phyloP scores from a whole-genome alignment of 2,888 invertebrate genomes.

The Drosophila macrospina region DNA sequence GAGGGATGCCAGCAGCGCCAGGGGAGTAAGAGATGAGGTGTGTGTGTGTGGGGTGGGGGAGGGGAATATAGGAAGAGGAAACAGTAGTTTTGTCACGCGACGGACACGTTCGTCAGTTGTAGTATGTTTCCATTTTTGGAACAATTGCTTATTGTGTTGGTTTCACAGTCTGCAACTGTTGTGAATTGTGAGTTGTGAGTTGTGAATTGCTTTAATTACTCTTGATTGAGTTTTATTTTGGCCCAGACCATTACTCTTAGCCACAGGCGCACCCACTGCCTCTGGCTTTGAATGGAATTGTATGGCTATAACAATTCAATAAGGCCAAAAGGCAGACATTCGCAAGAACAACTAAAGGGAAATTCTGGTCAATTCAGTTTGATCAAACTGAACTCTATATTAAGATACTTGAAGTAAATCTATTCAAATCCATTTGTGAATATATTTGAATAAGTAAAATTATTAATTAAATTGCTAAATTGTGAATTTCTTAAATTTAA shows the following conservation, averaged over 20 bases:
- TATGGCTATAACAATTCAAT: conserved; percentile 14
- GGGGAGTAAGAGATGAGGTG: too few relatives aligned
- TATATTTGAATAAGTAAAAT: too few relatives aligned
- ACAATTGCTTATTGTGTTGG: conserved; percentile 66
- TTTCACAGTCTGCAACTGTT: conserved; percentile 48
- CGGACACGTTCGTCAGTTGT: conserved; percentile 12
- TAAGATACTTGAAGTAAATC: too few relatives aligned
- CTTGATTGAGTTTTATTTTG: conserved; percentile 67
- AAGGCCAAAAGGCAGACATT: background rate
- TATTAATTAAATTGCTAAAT: too few relatives aligned
- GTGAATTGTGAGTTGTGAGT: conserved; percentile 52
- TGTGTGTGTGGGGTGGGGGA: too few relatives aligned
- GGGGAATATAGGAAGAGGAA: background rate
- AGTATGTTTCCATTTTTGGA: conserved; percentile 9
- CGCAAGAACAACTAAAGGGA: background rate
- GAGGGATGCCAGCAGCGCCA: conserved; percentile 3
- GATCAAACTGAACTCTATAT: too few relatives aligned
- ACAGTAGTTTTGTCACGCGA: conserved; percentile 49
- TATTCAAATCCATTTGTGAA: too few relatives aligned
- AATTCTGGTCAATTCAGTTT: background rate
- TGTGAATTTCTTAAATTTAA: too few relatives aligned
- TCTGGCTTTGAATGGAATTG: background rate
- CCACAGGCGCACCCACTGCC: conserved; percentile 5
- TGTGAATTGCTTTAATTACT: conserved; percentile 71
- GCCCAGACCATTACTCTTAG: conserved; percentile 28